phyloP scores from a whole-genome alignment of 2,888 invertebrate genomes.

The Philereme vetulata region DNA sequence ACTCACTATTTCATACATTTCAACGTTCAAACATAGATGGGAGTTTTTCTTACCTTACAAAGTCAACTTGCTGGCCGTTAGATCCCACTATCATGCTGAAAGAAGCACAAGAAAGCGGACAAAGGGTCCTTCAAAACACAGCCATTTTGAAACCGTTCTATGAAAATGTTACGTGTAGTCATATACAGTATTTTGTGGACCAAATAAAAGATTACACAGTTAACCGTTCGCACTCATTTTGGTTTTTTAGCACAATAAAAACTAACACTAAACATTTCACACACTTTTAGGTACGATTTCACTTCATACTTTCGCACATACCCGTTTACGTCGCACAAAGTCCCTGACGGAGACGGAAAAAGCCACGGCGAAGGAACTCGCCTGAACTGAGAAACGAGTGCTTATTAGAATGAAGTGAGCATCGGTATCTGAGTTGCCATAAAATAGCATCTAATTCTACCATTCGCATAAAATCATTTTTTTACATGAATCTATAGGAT shows the following conservation, averaged over 20 bases:
- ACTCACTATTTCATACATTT: constrained; percentile 53
- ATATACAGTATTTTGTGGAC: constrained; percentile 60
- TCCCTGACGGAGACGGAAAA: constrained; percentile 68
- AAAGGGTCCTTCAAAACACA: constrained; percentile 88
- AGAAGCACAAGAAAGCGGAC: constrained; percentile 85
- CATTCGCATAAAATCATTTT: neutral
- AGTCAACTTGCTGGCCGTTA: constrained; percentile 85
- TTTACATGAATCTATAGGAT: too few species aligned
- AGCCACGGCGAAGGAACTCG: constrained; percentile 60
- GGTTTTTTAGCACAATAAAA: constrained; percentile 73
- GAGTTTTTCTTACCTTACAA: constrained; percentile 84
- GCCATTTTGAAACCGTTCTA: constrained; percentile 87
- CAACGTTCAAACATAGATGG: constrained; percentile 52
- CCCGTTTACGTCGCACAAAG: constrained; percentile 78
- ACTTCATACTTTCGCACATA: constrained; percentile 83
- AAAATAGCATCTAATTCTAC: constrained; percentile 38
- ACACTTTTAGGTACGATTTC: constrained; percentile 80
- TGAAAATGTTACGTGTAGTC: constrained; percentile 79
- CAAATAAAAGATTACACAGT: constrained; percentile 55
- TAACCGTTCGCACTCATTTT: constrained; percentile 83
- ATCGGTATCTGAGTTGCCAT: constrained; percentile 50
- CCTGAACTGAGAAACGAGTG: constrained; percentile 62
- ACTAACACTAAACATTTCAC: constrained; percentile 83
- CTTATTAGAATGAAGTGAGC: constrained; percentile 37
- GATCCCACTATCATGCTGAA: constrained; percentile 88